A percentile compares a stretch with the other conserved stretches of the same genome.
Conservation (phyloP, 2,888 invertebrate species). For the Rhyacophila evoluta region DNA sequence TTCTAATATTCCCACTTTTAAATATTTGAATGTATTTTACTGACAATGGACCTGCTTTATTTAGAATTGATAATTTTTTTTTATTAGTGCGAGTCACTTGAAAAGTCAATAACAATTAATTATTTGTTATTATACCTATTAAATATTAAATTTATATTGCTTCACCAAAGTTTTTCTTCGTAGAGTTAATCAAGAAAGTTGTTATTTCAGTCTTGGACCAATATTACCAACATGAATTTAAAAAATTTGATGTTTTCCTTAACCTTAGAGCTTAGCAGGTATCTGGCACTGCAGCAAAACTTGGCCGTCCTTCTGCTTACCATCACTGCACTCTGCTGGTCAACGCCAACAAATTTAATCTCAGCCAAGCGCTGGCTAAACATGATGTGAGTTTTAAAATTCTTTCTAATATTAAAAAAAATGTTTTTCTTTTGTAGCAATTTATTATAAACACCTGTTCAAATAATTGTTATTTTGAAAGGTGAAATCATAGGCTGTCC, state of each 20-base stretch:
- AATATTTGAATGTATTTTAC: no score
- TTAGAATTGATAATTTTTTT: no score
- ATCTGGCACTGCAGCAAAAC: slow-evolving; percentile 95
- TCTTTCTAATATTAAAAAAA: neutral
- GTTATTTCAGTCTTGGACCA: neutral
- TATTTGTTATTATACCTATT: no score
- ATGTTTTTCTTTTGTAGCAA: neutral
- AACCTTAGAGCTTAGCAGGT: slow-evolving; percentile 71
- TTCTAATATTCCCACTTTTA: no score
- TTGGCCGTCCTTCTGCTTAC: slow-evolving; percentile 90
- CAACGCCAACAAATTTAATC: slow-evolving; percentile 81
- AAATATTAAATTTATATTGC: no score
- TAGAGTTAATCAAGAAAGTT: no score
- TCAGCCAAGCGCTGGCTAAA: slow-evolving; percentile 79
- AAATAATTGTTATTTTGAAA: neutral
- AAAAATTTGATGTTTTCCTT: slow-evolving; percentile 38
- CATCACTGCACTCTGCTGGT: slow-evolving; percentile 97
- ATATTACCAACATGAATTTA: slow-evolving; percentile 4
- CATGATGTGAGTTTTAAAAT: slow-evolving; percentile 74
- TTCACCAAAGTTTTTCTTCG: no score
- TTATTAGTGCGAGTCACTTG: no score
- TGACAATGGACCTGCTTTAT: no score
- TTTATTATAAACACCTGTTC: neutral
- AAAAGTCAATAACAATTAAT: no score
- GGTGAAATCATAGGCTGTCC: no score